These are phyloP conservation scores for Channa striata DNA, from an alignment of 2,797 vertebrate species.

Conservation along the genomic window DNA sequence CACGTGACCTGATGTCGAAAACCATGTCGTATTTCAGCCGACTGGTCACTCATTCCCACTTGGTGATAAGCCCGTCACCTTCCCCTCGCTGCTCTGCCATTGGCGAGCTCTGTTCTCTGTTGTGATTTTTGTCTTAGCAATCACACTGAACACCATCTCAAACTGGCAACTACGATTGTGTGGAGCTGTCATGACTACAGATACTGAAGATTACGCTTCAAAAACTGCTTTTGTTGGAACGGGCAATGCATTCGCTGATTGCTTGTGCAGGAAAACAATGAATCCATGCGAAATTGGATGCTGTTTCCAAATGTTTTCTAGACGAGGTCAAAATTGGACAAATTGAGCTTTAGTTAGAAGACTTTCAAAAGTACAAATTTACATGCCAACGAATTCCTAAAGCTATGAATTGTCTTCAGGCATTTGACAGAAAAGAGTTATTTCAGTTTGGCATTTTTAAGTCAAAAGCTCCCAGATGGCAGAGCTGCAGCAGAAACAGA, in stretches of 20 bases:
- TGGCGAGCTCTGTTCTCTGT: slow-evolving; percentile 2
- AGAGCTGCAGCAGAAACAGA: not conserved
- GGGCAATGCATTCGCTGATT: too few relatives aligned
- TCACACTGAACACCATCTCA: slow-evolving; percentile 13
- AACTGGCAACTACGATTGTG: slow-evolving; percentile 3
- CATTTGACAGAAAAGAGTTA: too few relatives aligned
- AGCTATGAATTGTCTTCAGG: not conserved
- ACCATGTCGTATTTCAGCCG: not conserved
- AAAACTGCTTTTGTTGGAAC: not conserved
- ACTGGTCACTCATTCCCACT: not conserved
- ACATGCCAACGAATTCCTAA: not conserved
- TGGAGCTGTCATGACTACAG: slow-evolving; percentile 4
- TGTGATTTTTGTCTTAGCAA: slow-evolving; percentile 8
- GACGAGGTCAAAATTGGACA: too few relatives aligned
- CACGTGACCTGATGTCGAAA: not conserved
- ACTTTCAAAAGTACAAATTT: too few relatives aligned
- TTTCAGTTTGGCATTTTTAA: not conserved
- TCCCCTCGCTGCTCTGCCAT: not conserved
- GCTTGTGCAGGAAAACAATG: too few relatives aligned
- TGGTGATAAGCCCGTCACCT: slow-evolving; percentile 14
- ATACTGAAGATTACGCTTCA: not conserved
- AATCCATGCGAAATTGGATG: too few relatives aligned
- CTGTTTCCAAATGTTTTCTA: too few relatives aligned
- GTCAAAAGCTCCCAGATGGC: not conserved
- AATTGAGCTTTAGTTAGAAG: too few relatives aligned